A percentile compares a stretch with the other conserved stretches of the same genome.
Evolutionary conservation across 2,797 vertebrate species (phyloP).

Genomic region (Anas flavirostris): DNA sequence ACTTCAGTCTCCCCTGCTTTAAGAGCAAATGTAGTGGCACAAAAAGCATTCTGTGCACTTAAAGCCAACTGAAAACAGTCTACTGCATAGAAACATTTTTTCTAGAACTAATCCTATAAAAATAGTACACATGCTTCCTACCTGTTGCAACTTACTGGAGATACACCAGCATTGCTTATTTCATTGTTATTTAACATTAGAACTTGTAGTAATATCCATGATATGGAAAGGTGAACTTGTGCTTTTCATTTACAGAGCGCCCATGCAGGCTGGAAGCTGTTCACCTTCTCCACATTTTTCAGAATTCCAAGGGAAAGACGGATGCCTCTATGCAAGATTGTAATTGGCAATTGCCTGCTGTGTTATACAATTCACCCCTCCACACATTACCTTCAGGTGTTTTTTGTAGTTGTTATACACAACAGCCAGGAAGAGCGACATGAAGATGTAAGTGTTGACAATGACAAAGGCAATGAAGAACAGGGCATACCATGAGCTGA

Average conservation of each 20-base stretch:
- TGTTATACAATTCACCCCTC: neutral
- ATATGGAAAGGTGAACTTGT: accelerated
- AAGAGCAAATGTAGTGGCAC: neutral
- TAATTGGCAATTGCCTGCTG: too few species aligned
- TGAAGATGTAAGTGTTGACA: constrained; percentile 95
- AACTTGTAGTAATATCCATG: neutral
- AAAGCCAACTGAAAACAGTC: neutral
- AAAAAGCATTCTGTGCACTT: accelerated
- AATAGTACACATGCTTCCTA: neutral
- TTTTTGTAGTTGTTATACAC: constrained; percentile 98
- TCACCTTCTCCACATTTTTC: neutral
- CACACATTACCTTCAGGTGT: constrained; percentile 87
- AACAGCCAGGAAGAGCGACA: constrained; percentile 95
- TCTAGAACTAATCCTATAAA: neutral
- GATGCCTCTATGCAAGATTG: neutral
- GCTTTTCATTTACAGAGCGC: neutral
- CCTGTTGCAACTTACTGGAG: neutral
- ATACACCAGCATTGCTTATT: neutral
- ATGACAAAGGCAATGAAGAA: constrained; percentile 93
- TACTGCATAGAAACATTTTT: neutral
- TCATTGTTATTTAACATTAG: neutral
- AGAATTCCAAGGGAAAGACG: neutral
- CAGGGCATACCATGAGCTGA: constrained; percentile 83
- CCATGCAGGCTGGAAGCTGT: neutral
- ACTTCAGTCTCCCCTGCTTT: neutral